Percentiles rank a stretch among this genome's conserved stretches.
phyloP scores from a whole-genome alignment of 35 echinoderm and acorn worm species.

The Hemicentrotus pulcherrimus region DNA sequence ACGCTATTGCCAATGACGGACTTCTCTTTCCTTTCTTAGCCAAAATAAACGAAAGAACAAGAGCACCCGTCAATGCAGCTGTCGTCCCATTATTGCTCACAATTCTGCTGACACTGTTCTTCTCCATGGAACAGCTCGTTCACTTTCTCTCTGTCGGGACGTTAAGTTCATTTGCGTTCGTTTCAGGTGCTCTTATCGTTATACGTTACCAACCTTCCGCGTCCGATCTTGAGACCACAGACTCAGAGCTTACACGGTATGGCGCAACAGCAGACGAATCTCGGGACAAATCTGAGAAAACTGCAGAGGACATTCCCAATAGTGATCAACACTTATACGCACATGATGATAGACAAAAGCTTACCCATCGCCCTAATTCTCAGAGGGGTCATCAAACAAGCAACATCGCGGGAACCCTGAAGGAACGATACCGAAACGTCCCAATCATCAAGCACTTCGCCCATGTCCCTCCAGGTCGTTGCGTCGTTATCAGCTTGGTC shows the following conservation, averaged over 20 bases:
- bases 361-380: not conserved
- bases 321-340: not conserved
- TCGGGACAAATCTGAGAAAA: not conserved
- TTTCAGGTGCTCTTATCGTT: conserved; percentile 64
- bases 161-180: conserved; percentile 77
- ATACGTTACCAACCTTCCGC: conserved; percentile 65
- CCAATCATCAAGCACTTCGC: conserved; percentile 24
- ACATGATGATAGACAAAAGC: not conserved
- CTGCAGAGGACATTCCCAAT: not conserved
- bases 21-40: conserved; percentile 69
- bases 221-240: not conserved
- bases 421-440: not conserved
- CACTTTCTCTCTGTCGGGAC: conserved; percentile 91
- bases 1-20: conserved; percentile 88
- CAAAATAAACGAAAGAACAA: conserved; percentile 57
- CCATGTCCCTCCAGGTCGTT: conserved; percentile 24
- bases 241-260: not conserved
- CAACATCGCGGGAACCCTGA: conserved; percentile 28
- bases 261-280: not conserved
- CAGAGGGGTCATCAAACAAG: not conserved
- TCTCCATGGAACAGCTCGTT: conserved; percentile 76
- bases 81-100: conserved; percentile 60
- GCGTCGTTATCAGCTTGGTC: conserved; percentile 47
- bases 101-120: conserved; percentile 53
- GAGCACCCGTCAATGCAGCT: conserved; percentile 63